These are phyloP conservation scores for Emydura subglobosa DNA, from an alignment of 2,113 vertebrate genomes.

Conservation along the genomic window DNA sequence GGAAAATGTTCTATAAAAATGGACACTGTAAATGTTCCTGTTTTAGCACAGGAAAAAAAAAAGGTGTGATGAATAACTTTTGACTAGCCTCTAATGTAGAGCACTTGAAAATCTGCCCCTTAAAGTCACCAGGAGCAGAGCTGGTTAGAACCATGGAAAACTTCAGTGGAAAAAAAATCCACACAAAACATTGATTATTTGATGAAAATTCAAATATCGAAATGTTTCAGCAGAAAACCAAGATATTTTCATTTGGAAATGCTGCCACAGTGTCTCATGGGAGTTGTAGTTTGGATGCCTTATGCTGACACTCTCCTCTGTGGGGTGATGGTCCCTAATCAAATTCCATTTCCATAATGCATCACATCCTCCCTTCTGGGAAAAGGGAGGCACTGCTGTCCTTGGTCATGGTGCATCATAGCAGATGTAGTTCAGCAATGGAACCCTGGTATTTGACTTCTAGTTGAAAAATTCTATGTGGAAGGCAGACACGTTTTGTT, in stretches of 20 bases:
- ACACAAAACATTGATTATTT: background rate
- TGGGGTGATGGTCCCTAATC: background rate
- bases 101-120: background rate
- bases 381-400: fast-evolving
- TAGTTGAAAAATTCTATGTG: background rate
- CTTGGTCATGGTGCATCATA: background rate
- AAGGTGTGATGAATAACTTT: background rate
- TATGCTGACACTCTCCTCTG: background rate
- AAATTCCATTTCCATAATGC: background rate
- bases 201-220: background rate
- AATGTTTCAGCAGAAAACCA: background rate
- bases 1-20: background rate
- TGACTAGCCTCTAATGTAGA: background rate
- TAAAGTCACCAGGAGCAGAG: background rate
- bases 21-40: background rate
- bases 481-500: background rate
- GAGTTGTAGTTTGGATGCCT: background rate
- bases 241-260: background rate
- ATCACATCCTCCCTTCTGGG: background rate
- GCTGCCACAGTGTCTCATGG: background rate
- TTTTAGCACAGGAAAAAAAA: background rate
- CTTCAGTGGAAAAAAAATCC: background rate
- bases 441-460: background rate
- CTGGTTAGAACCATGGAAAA: background rate
- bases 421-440: background rate